phyloP scores from a whole-genome alignment of 2,888 invertebrate genomes.

The Myopa testacea region DNA sequence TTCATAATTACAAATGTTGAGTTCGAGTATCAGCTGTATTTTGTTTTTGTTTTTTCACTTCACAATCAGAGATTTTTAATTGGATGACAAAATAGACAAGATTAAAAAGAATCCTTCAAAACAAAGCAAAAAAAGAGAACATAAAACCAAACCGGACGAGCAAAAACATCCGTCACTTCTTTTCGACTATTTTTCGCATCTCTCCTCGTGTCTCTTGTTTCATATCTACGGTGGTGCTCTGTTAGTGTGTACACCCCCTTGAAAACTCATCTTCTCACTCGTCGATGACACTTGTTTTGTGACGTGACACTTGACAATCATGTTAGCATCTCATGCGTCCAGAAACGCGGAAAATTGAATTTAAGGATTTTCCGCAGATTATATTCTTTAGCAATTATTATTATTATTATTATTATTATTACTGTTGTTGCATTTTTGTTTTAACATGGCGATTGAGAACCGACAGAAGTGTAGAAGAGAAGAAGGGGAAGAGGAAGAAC shows the following conservation, averaged over 20 bases:
- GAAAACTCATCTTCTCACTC: background rate
- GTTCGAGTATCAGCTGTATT: too few species aligned
- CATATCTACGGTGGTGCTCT: background rate
- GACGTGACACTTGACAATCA: conserved; percentile 49
- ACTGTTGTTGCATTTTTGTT: background rate
- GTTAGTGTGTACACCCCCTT: background rate
- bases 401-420: conserved; percentile 22
- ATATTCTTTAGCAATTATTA: conserved; percentile 64
- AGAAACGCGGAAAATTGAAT: conserved; percentile 69
- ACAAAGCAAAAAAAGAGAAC: background rate
- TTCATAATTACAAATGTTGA: too few species aligned
- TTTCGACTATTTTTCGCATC: background rate
- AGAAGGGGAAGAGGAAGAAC: background rate
- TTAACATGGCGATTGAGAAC: background rate
- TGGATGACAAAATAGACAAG: conserved; percentile 33
- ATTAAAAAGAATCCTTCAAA: conserved; percentile 27
- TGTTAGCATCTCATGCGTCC: conserved; percentile 56
- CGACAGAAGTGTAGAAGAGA: background rate
- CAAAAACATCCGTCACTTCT: conserved; percentile 18
- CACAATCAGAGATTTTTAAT: conserved; percentile 17
- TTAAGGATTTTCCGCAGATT: conserved; percentile 68
- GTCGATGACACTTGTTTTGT: conserved; percentile 33
- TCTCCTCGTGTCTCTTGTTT: background rate
- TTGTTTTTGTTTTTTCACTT: background rate
- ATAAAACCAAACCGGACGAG: background rate